These are phyloP conservation scores for Carassius gibelio DNA, from an alignment of 2,113 vertebrate species.

Conservation along the genomic window DNA sequence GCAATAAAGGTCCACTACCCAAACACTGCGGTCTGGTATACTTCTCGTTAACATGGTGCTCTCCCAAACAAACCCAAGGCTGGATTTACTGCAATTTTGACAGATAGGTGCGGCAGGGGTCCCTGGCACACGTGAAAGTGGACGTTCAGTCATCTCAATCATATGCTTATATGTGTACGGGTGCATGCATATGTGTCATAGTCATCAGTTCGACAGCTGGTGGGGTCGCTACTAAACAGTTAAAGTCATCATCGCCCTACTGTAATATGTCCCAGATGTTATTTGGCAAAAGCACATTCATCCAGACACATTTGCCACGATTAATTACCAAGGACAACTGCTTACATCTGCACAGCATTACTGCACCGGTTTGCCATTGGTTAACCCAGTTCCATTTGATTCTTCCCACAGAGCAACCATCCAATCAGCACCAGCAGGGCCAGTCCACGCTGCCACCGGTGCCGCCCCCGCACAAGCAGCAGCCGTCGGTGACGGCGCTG, in stretches of 20 bases:
- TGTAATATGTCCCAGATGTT: slow-evolving; percentile 59
- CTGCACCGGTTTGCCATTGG: background rate
- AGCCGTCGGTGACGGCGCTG: slow-evolving; percentile 92
- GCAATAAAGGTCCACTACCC: slow-evolving; percentile 19
- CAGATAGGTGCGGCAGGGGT: background rate
- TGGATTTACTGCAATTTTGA: slow-evolving; percentile 40
- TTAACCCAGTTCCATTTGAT: slow-evolving; percentile 23
- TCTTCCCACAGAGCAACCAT: slow-evolving; percentile 84
- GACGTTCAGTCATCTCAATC: slow-evolving; percentile 38
- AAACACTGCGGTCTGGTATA: background rate
- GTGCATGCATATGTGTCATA: slow-evolving; percentile 35
- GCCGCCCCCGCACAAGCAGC: slow-evolving; percentile 90
- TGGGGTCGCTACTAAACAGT: slow-evolving; percentile 9
- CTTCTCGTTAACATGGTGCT: background rate
- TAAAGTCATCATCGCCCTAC: slow-evolving; percentile 51
- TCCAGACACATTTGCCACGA: slow-evolving; percentile 45
- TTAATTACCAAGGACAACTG: slow-evolving; percentile 50
- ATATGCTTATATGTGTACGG: slow-evolving; percentile 30
- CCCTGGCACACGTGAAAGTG: background rate
- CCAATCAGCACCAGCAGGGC: slow-evolving; percentile 88
- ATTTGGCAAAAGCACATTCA: slow-evolving; percentile 46
- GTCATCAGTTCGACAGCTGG: slow-evolving; percentile 37
- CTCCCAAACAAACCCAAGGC: slow-evolving; percentile 36
- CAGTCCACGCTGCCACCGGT: slow-evolving; percentile 87
- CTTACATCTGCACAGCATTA: slow-evolving; percentile 18